Conservation (phyloP, 1,140 invertebrate genomes). For the Diabrotica virgifera region DNA sequence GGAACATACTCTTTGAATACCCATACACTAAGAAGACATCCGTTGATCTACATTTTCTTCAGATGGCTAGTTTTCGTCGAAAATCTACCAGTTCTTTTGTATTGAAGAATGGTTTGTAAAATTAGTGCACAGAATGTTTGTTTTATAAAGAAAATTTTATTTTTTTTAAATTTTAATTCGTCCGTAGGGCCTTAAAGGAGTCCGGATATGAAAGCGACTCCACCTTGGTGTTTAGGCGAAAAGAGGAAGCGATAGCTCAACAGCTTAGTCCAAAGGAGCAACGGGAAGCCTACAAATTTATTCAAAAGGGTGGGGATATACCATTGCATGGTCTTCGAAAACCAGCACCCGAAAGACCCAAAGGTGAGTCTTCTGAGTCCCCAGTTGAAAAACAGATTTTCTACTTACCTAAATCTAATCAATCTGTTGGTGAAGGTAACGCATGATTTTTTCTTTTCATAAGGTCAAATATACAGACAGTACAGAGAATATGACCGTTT, state of each 20-base stretch:
- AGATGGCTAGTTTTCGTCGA: too few relatives aligned
- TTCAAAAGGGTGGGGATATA: conserved; percentile 89
- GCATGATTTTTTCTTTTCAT: conserved; percentile 9
- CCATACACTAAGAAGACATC: too few relatives aligned
- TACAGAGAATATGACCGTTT: too few relatives aligned
- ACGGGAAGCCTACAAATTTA: conserved; percentile 75
- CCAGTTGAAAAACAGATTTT: not conserved
- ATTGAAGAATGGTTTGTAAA: too few relatives aligned
- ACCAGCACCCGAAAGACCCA: conserved; percentile 79
- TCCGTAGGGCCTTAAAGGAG: conserved; percentile 73
- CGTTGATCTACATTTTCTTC: too few relatives aligned
- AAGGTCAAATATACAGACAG: conserved; percentile 1
- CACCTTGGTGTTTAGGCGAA: conserved; percentile 76
- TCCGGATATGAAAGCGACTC: conserved; percentile 89
- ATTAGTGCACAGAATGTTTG: too few relatives aligned
- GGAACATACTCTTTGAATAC: too few relatives aligned
- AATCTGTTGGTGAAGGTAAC: conserved; percentile 8
- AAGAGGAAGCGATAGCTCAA: conserved; percentile 59
- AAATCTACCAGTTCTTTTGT: too few relatives aligned
- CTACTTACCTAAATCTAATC: not conserved
- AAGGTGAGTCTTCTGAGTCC: conserved; percentile 59
- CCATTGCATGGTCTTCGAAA: conserved; percentile 84
- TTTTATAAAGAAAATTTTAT: too few relatives aligned
- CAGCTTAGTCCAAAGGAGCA: conserved; percentile 76
- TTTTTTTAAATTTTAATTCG: too few relatives aligned